phyloP scores from a whole-genome alignment of 53 echinoderm and acorn worm genomes.

The Apostichopus leukothele region DNA sequence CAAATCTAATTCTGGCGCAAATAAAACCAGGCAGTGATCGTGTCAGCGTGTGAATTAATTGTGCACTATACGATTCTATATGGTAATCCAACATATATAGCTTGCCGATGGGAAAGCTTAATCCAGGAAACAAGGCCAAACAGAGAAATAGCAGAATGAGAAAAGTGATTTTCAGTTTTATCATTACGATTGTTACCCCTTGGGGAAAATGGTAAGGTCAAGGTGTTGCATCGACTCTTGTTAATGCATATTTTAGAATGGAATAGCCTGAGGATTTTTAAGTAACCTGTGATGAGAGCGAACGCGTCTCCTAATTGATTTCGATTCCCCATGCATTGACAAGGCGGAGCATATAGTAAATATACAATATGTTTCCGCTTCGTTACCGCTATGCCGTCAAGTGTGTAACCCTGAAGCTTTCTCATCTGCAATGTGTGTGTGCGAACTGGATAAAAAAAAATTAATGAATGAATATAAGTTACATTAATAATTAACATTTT shows the following conservation, averaged over 20 bases:
- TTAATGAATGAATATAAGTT: not conserved
- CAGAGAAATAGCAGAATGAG: slow-evolving; percentile 7
- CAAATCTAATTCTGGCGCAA: too few species aligned
- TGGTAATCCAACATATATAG: not conserved
- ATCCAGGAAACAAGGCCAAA: not conserved
- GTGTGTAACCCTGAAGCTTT: not conserved
- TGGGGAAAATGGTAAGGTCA: slow-evolving; percentile 37
- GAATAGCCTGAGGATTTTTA: slow-evolving; percentile 9
- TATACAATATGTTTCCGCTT: not conserved
- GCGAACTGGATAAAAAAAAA: not conserved
- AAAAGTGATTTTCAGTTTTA: slow-evolving; percentile 40
- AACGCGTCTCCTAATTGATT: slow-evolving; percentile 12
- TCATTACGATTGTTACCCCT: slow-evolving; percentile 28
- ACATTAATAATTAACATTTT: not conserved
- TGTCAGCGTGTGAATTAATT: too few species aligned
- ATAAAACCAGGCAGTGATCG: too few species aligned
- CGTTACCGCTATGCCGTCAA: not conserved
- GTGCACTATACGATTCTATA: too few species aligned
- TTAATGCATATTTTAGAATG: slow-evolving; percentile 23
- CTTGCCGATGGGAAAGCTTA: not conserved
- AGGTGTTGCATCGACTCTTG: slow-evolving; percentile 33
- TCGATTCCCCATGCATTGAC: slow-evolving; percentile 25
- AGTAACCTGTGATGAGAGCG: slow-evolving; percentile 6
- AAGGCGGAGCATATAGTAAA: not conserved
- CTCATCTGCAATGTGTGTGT: not conserved